phyloP scores from a whole-genome alignment of 92 coral and sea anemone genomes.

The Epizoanthus rinbou region DNA sequence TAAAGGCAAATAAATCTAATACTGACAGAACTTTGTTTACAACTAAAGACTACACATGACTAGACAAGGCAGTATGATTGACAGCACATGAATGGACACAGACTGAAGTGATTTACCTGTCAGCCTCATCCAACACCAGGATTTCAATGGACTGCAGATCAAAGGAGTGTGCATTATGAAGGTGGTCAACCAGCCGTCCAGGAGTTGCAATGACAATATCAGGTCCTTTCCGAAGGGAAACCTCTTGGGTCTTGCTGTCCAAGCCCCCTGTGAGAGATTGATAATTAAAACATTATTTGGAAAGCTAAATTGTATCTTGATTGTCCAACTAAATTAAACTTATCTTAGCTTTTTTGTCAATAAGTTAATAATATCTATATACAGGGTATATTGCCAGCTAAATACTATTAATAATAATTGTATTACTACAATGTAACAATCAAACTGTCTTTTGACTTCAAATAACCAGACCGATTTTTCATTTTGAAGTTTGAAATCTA shows the following conservation, averaged over 20 bases:
- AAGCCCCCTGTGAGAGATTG: constrained; percentile 71
- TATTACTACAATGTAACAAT: background rate
- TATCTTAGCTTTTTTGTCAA: background rate
- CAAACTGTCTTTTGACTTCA: background rate
- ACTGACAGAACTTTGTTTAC: too few species aligned
- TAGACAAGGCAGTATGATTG: too few species aligned
- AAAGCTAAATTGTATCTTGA: background rate
- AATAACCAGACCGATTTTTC: too few species aligned
- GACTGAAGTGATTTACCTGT: constrained; percentile 52
- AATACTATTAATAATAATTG: background rate
- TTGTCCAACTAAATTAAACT: background rate
- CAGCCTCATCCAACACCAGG: constrained; percentile 95
- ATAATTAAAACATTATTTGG: background rate
- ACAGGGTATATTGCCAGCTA: background rate
- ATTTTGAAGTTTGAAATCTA: too few species aligned
- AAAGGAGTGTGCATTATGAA: constrained; percentile 94
- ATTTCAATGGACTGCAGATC: constrained; percentile 89
- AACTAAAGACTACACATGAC: background rate
- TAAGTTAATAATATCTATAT: background rate
- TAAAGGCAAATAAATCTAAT: too few species aligned
- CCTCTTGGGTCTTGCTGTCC: constrained; percentile 88
- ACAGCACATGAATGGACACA: background rate
- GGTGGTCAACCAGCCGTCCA: constrained; percentile 94
- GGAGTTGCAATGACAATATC: constrained; percentile 96
- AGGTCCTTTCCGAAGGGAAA: constrained; percentile 89